These are phyloP conservation scores for Pangasius djambal DNA, from an alignment of 2,797 vertebrate species.

Conservation along the genomic window DNA sequence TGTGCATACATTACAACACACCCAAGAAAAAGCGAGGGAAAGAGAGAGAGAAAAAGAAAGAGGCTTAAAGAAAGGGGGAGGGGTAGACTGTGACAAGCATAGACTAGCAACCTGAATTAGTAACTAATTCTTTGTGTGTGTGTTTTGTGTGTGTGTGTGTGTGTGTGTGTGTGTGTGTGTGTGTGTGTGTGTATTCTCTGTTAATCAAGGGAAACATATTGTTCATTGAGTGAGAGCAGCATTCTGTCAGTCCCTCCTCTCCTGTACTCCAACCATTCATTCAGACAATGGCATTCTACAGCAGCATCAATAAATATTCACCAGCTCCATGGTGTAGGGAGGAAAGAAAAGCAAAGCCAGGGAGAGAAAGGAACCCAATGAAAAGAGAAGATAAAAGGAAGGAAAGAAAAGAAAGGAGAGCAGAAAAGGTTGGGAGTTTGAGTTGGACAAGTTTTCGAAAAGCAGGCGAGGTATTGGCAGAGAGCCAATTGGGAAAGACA, in stretches of 20 bases:
- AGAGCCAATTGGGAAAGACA: slow-evolving; percentile 69
- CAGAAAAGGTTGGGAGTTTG: slow-evolving; percentile 62
- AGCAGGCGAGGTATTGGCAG: slow-evolving; percentile 69
- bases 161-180: slow-evolving; percentile 40
- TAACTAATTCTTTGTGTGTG: slow-evolving; percentile 47
- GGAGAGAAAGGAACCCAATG: slow-evolving; percentile 40
- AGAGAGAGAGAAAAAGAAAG: slow-evolving; percentile 17
- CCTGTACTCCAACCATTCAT: slow-evolving; percentile 62
- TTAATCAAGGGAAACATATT: slow-evolving; percentile 56
- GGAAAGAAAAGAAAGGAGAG: slow-evolving; percentile 48
- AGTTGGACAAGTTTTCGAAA: slow-evolving; percentile 72
- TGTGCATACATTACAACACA: slow-evolving; percentile 49
- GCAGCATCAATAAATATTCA: slow-evolving; percentile 68
- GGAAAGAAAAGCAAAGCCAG: slow-evolving; percentile 59
- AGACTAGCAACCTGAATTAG: slow-evolving; percentile 54
- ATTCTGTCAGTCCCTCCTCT: slow-evolving; percentile 56
- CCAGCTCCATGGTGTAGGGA: slow-evolving; percentile 61
- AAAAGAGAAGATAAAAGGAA: slow-evolving; percentile 65
- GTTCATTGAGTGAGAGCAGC: slow-evolving; percentile 55
- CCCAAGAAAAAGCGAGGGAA: slow-evolving; percentile 19
- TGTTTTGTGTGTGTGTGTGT: slow-evolving; percentile 29
- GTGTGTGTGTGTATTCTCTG: slow-evolving; percentile 45
- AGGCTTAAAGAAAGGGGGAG: slow-evolving; percentile 20
- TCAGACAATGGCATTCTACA: slow-evolving; percentile 67
- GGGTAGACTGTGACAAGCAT: slow-evolving; percentile 48